phyloP scores from a whole-genome alignment of 1,140 invertebrate species.

The Ladona fulva region DNA sequence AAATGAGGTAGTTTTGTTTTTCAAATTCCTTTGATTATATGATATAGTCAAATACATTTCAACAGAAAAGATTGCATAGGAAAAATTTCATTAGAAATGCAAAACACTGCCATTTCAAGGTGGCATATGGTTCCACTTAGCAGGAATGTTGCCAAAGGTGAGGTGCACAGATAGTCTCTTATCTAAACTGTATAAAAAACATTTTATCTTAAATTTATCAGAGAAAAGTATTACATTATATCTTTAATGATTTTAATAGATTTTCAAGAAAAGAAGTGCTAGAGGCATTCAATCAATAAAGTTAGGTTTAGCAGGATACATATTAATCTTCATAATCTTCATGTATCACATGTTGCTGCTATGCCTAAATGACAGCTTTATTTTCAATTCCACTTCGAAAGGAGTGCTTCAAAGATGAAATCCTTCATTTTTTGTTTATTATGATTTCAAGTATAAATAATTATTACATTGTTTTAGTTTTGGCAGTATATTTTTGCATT shows the following conservation, averaged over 20 bases:
- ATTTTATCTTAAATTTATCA: slow-evolving; percentile 4
- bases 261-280: slow-evolving; percentile 2
- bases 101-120: slow-evolving; percentile 4
- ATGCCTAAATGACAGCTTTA: background rate
- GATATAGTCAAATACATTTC: background rate
- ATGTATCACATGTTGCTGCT: background rate
- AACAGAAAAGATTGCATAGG: background rate
- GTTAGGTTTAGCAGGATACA: background rate
- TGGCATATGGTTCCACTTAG: slow-evolving; percentile 4
- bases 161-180: background rate
- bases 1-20: slow-evolving; percentile 1
- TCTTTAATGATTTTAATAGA: slow-evolving; percentile 8
- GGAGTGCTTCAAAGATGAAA: background rate
- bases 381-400: background rate
- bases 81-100: background rate
- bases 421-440: background rate
- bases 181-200: slow-evolving; percentile 5
- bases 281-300: background rate
- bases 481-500: no score
- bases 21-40: background rate
- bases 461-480: background rate
- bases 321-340: background rate
- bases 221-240: background rate
- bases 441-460: background rate
- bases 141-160: background rate